Base-by-base conservation (phyloP, 2,113 vertebrate genomes). In the Protobothrops mucrosquamatus region DNA sequence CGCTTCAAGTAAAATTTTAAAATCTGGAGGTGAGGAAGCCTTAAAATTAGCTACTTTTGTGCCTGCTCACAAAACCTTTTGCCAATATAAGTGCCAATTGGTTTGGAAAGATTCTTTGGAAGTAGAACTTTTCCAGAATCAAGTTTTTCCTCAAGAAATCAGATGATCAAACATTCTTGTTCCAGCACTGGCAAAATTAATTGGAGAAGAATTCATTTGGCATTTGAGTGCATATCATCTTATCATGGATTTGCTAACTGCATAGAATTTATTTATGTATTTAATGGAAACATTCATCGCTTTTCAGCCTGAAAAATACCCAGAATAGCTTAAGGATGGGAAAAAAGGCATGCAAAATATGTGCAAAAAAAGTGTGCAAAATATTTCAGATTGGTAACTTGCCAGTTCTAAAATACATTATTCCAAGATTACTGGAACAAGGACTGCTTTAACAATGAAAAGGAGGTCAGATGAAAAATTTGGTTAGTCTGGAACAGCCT, bases 121-220 rank as follows among this genome's bases (percentile, higher is more conserved):
- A 92, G 29, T 89, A 22, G 39, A 85, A 54, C 29, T 57, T 89
- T 92, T 92, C 48, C 81, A 57, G 43, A 89, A 48, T 85, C 6
- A 89, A 85, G 26, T 48, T 89, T 55, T 20, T 15, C 39, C 39
- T 92, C 88, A 92, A 87, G 26, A 92, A 89, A 92, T 81, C 24
- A 46, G 52, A 88, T 92, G 23, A 64, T 57, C 29, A 48, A 18
- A 48, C 29, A 51, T 59, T 81, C 64, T 87, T 61, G 59, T 54
- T 57, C 55, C 34, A 51, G 29, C 24, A 74, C 12, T 54, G 4
- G 39, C 20, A 14, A 88, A 88, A 12, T 18, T 89, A 39, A 51
- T 18, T 87, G 86, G 20, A 57, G 52, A 87, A 22, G 87, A 52
- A 87, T 64, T 1, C 39, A 39, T 29, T 74, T 85, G 54, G 5